A percentile compares a stretch with the other conserved stretches of the same genome.
These are phyloP conservation scores for Mylabris sibirica DNA, from an alignment of 2,888 invertebrate species.

Conservation along the genomic window DNA sequence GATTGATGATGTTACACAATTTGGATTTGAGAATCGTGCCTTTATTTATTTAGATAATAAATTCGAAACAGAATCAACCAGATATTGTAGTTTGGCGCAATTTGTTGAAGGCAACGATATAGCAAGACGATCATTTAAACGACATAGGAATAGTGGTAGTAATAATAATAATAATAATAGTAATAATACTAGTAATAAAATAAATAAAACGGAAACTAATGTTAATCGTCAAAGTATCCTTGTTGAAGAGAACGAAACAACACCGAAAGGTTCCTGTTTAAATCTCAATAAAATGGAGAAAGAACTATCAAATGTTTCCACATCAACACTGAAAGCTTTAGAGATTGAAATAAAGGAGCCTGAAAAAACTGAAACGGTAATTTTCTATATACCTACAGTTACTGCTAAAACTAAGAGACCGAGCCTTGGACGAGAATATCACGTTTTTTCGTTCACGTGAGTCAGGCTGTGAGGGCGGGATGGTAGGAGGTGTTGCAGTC, in stretches of 20 bases:
- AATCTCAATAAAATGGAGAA: constrained; percentile 56
- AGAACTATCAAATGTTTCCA: constrained; percentile 53
- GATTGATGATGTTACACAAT: constrained; percentile 66
- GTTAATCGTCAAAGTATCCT: constrained; percentile 56
- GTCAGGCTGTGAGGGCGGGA: too few relatives aligned
- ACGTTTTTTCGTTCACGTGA: too few relatives aligned
- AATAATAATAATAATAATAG: too few relatives aligned
- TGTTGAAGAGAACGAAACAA: constrained; percentile 56
- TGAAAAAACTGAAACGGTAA: constrained; percentile 43
- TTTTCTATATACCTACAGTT: neutral
- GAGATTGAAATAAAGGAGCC: constrained; percentile 36
- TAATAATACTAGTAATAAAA: constrained; percentile 51
- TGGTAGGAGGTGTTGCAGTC: too few relatives aligned
- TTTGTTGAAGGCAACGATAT: constrained; percentile 87
- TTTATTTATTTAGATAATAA: constrained; percentile 63
- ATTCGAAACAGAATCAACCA: constrained; percentile 66
- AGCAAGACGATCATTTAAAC: constrained; percentile 78
- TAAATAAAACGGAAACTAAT: constrained; percentile 60
- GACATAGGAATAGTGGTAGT: too few relatives aligned
- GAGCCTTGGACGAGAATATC: too few relatives aligned
- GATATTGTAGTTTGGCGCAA: constrained; percentile 81
- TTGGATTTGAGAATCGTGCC: constrained; percentile 77
- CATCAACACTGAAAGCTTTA: constrained; percentile 47
- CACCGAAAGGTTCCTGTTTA: constrained; percentile 46
- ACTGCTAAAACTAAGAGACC: too few relatives aligned